phyloP scores from a whole-genome alignment of 2,888 invertebrate species.

The Cryptops parisi region DNA sequence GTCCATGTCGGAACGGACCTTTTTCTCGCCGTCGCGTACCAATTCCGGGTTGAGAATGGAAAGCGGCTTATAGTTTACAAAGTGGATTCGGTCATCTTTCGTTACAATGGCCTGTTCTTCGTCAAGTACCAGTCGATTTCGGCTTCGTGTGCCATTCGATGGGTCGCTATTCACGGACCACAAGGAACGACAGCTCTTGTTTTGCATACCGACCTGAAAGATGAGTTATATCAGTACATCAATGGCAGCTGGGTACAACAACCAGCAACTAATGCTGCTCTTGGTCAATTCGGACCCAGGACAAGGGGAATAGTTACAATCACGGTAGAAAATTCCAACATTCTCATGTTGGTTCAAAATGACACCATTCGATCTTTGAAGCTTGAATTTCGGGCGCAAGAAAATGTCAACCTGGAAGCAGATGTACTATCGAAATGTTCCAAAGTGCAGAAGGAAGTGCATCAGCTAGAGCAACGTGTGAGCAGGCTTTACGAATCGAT shows the following conservation, averaged over 20 bases:
- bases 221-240: background rate
- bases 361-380: background rate
- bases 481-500: background rate
- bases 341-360: background rate
- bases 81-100: slow-evolving; percentile 9
- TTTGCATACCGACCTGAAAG: background rate
- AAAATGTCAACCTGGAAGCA: background rate
- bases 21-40: slow-evolving; percentile 13
- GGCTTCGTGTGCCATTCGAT: slow-evolving; percentile 7
- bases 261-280: background rate
- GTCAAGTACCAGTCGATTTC: slow-evolving; percentile 10
- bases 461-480: background rate
- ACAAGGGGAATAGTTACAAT: background rate
- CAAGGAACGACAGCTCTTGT: background rate
- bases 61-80: slow-evolving; percentile 1
- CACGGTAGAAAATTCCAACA: background rate
- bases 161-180: slow-evolving; percentile 4
- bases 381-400: background rate
- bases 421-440: background rate
- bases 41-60: slow-evolving; percentile 5
- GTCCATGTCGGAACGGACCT: background rate
- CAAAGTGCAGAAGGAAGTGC: no score
- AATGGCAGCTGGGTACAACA: slow-evolving; percentile 6
- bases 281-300: background rate
- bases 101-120: slow-evolving; percentile 16